A percentile compares a stretch with the other conserved stretches of the same genome.
Evolutionary conservation across 2,797 vertebrate species (phyloP).

Genomic region (Poecile montanus): DNA sequence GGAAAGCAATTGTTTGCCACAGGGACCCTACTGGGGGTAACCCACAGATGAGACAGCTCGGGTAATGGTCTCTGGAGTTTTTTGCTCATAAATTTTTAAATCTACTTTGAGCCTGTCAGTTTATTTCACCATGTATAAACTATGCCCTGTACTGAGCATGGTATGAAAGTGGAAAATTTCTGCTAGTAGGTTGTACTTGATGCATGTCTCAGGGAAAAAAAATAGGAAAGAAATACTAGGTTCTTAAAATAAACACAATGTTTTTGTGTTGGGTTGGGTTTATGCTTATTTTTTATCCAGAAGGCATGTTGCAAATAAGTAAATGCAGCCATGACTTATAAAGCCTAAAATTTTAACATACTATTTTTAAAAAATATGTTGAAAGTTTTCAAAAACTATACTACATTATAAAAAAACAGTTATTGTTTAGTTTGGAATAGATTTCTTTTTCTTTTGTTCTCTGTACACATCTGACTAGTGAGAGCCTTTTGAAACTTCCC

Average conservation of each 20-base stretch:
- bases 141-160: background rate
- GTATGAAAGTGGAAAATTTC: background rate
- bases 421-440: background rate
- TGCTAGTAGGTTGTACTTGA: background rate
- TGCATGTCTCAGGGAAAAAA: background rate
- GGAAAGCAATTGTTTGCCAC: background rate
- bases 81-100: background rate
- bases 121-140: background rate
- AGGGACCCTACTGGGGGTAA: background rate
- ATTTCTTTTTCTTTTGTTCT: background rate
- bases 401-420: background rate
- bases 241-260: background rate
- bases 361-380: background rate
- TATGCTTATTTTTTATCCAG: background rate
- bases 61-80: background rate
- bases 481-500: background rate
- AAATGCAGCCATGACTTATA: background rate
- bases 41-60: background rate
- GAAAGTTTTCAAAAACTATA: background rate
- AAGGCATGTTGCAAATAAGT: background rate
- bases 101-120: background rate
- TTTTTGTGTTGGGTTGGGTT: background rate
- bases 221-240: background rate
- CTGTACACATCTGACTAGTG: background rate
- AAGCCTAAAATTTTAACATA: background rate